phyloP scores from a whole-genome alignment of 2,888 invertebrate genomes.

The Sesia apiformis region DNA sequence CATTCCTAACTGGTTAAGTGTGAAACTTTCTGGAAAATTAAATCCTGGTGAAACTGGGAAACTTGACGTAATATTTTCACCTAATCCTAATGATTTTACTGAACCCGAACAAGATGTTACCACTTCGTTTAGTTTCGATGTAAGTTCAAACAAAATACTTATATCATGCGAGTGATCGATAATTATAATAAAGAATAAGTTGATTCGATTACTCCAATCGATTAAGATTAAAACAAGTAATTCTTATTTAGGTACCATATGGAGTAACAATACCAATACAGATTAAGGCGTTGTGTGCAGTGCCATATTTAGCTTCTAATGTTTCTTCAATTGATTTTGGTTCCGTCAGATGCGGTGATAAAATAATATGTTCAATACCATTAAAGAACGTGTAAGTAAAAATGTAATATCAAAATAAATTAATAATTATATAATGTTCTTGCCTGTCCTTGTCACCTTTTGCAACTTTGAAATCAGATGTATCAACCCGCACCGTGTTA shows the following conservation, averaged over 20 bases:
- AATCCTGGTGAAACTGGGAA: conserved; percentile 60
- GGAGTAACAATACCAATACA: conserved; percentile 75
- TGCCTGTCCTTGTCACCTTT: background rate
- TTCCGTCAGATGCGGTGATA: conserved; percentile 74
- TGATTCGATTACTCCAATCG: background rate
- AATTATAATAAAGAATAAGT: background rate
- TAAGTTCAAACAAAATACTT: conserved; percentile 19
- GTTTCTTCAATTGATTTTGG: conserved; percentile 67
- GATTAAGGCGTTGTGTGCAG: conserved; percentile 72
- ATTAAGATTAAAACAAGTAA: no score
- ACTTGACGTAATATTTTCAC: conserved; percentile 68
- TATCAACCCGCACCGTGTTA: no score
- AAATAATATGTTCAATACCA: conserved; percentile 64
- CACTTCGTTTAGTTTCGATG: conserved; percentile 62
- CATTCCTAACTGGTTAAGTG: conserved; percentile 40
- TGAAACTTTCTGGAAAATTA: conserved; percentile 55
- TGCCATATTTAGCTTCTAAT: conserved; percentile 67
- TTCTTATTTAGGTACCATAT: conserved; percentile 56
- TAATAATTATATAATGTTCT: background rate
- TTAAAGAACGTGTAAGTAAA: conserved; percentile 73
- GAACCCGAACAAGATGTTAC: conserved; percentile 57
- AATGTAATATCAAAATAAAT: background rate
- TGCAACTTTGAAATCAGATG: no score
- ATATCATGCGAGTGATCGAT: background rate
- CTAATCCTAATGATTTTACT: conserved; percentile 50